Base-by-base conservation (phyloP, 1,140 invertebrate genomes). In the Macrotrachela quadricornifera region DNA sequence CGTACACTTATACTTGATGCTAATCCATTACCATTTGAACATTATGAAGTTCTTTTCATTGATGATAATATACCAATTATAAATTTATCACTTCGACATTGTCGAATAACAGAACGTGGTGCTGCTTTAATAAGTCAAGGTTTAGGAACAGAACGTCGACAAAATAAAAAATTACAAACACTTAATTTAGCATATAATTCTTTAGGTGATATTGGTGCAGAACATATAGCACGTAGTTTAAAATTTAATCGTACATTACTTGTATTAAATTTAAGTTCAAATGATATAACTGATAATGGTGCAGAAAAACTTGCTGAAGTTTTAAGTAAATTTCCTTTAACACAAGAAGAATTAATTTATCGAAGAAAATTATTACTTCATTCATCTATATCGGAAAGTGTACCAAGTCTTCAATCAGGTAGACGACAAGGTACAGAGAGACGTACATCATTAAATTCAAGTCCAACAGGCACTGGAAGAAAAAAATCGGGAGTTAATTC, bases 321-420 rank as follows among this genome's bases (percentile, higher is more conserved):
- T 15, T 52, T 69, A 39, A 65, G 63, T 0, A 59, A 62, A 44
- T 70, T 70, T 59, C 60, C 64, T 10, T 45, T 70, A n/a, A 64
- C 61, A 39, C 66, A 68, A 50, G 68, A 70, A 46, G 67, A 70
- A 54, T 61, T 67, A 14, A 62, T 69, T 41, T 63, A 65, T 55
- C 56, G 67, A 38, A 43, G 68, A 36, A 60, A 59, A 57, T 59
- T 62, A 44, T 4, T 18, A 18, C 43, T 30, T 30, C 8, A 30
- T 30, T 30, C 21, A 30, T 30, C 21, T n/a, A n/a, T n/a, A 30
- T 30, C 21, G 8, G 21, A 30, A 30, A 2, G 8, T 30, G 21
- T 8, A 30, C 3, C 21, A 30, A 8, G 21, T 30, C 3, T 8
- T 30, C 21, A 30, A 4, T 30, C 21, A 30, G 21, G 3, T 30